These are phyloP conservation scores for Lasioglossum marginatum DNA, from an alignment of 2,888 invertebrate species.

Conservation along the genomic window DNA sequence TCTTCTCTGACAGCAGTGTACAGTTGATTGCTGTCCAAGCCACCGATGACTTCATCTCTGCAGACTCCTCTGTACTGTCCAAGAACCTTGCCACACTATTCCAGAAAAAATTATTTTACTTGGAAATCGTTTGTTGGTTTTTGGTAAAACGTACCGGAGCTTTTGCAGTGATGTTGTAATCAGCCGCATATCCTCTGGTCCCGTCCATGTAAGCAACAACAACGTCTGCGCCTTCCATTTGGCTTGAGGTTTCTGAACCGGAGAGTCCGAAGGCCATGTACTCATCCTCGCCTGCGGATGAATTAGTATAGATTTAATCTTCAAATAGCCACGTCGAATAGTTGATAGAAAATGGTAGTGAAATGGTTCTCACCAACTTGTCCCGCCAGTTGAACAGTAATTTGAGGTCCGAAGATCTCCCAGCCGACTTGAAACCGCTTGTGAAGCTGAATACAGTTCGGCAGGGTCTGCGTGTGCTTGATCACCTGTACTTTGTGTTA, in stretches of 20 bases:
- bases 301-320: not conserved
- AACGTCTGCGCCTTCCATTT: conserved; percentile 95
- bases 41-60: conserved; percentile 92
- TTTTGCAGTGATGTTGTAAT: conserved; percentile 94
- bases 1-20: conserved; percentile 90
- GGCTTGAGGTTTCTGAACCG: conserved; percentile 89
- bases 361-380: conserved; percentile 86
- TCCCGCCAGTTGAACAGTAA: conserved; percentile 93
- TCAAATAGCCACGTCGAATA: not conserved
- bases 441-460: conserved; percentile 94
- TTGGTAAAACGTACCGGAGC: conserved; percentile 88
- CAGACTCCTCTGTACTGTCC: conserved; percentile 95
- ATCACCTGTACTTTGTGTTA: conserved; percentile 71
- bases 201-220: conserved; percentile 91
- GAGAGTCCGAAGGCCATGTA: conserved; percentile 96
- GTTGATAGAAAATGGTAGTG: too few species aligned
- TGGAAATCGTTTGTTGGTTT: not conserved
- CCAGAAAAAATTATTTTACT: conserved; percentile 33
- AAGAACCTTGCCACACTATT: conserved; percentile 93
- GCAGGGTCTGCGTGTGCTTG: conserved; percentile 88
- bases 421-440: conserved; percentile 93
- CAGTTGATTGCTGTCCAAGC: conserved; percentile 92
- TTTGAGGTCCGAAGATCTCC: conserved; percentile 95
- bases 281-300: conserved; percentile 87
- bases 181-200: conserved; percentile 90